phyloP scores from a whole-genome alignment of 2,113 vertebrate species.

The Hyaena hyaena region DNA sequence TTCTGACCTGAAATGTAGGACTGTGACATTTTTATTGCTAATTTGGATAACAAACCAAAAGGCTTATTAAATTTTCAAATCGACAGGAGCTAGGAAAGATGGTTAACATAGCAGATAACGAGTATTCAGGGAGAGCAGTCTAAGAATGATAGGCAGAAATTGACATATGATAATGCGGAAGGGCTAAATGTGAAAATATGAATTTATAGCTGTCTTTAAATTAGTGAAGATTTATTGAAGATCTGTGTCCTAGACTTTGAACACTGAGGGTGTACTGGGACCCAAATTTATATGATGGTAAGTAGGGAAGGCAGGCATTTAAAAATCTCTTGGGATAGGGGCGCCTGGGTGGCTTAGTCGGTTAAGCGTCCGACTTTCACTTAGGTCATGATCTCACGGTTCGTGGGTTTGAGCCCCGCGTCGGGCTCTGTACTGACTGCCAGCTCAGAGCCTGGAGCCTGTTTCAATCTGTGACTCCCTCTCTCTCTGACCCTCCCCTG shows the following conservation, averaged over 20 bases:
- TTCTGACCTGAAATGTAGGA: constrained; percentile 33
- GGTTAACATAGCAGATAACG: neutral
- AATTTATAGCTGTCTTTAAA: neutral
- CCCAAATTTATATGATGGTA: constrained; percentile 31
- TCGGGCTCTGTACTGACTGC: too few relatives aligned
- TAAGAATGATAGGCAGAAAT: neutral
- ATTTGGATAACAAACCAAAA: constrained; percentile 1
- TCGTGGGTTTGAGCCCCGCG: too few relatives aligned
- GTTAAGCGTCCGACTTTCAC: too few relatives aligned
- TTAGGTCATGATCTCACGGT: too few relatives aligned
- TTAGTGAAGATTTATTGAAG: neutral
- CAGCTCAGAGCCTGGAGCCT: too few relatives aligned
- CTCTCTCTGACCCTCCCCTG: too few relatives aligned
- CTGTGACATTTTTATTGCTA: constrained; percentile 7
- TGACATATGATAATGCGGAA: neutral
- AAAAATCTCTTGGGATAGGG: constrained; percentile 17
- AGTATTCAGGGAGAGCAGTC: neutral
- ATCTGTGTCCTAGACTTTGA: neutral
- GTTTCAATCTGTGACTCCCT: too few relatives aligned
- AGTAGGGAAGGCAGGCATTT: neutral
- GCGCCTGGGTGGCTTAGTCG: too few relatives aligned
- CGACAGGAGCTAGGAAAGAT: neutral
- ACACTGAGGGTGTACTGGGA: neutral
- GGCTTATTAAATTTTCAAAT: constrained; percentile 6
- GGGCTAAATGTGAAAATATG: neutral